Conservation (phyloP, 1,140 invertebrate species). For the Nixonia krombeini region DNA sequence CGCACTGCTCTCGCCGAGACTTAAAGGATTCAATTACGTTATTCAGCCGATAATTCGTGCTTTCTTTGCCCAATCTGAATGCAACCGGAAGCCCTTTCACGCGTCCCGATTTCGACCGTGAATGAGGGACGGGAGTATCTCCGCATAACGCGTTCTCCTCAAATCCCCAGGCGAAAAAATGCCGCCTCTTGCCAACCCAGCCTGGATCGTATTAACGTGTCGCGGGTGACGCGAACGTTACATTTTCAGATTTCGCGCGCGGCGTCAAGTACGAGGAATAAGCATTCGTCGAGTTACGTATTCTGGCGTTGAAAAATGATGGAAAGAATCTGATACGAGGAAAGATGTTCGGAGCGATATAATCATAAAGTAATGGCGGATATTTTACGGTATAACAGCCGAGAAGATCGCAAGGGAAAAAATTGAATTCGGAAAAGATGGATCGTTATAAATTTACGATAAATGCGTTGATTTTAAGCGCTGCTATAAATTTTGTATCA, state of each 20-base stretch:
- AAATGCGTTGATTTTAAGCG: no score
- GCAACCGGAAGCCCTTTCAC: conserved; percentile 65
- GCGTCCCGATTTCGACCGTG: conserved; percentile 54
- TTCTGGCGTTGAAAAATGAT: background rate
- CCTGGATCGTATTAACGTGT: conserved; percentile 19
- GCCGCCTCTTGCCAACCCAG: background rate
- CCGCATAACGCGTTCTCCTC: conserved; percentile 16
- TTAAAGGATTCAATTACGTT: conserved; percentile 31
- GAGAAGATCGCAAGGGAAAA: no score
- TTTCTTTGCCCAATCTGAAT: conserved; percentile 58
- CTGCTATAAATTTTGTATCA: no score
- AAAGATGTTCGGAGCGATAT: conserved; percentile 2
- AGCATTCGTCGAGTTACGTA: conserved; percentile 5
- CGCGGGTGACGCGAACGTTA: conserved; percentile 14
- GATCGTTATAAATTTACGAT: no score
- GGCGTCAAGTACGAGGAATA: conserved; percentile 1
- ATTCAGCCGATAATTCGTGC: conserved; percentile 61
- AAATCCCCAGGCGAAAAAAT: background rate
- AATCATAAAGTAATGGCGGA: no score
- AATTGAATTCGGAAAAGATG: no score
- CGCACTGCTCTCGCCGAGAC: conserved; percentile 15
- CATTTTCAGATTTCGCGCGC: conserved; percentile 11
- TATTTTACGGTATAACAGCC: no score
- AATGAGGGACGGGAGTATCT: conserved; percentile 39
- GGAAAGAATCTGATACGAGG: conserved; percentile 3